Conservation (phyloP, 2,113 vertebrate species). For the Corydoras maculifer region DNA sequence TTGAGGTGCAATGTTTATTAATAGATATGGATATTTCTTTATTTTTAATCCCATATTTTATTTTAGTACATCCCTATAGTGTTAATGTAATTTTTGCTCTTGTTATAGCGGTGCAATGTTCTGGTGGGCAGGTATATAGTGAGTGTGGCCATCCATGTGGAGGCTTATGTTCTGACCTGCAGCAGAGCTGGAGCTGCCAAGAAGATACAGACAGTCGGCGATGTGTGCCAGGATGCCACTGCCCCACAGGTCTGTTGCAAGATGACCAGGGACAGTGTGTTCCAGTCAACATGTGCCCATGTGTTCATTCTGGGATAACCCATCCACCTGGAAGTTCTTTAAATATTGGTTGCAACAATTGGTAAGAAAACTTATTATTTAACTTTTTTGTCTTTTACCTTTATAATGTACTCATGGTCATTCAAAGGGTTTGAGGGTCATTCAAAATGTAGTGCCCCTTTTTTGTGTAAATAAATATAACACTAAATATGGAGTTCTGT, state of each 20-base stretch:
- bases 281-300: constrained; percentile 66
- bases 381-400: neutral
- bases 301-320: constrained; percentile 55
- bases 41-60: neutral
- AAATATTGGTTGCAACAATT: constrained; percentile 69
- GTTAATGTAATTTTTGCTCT: neutral
- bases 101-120: constrained; percentile 65
- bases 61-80: too few relatives aligned
- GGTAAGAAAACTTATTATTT: constrained; percentile 58
- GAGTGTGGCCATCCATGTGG: constrained; percentile 73
- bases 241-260: constrained; percentile 69
- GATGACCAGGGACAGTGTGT: constrained; percentile 76
- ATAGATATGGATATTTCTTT: neutral
- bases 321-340: constrained; percentile 58
- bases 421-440: too few relatives aligned
- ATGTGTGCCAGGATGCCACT: constrained; percentile 83
- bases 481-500: too few relatives aligned
- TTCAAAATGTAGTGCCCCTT: too few relatives aligned
- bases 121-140: constrained; percentile 74
- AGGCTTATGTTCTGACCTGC: constrained; percentile 64
- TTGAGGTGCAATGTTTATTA: too few relatives aligned
- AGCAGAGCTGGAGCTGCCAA: constrained; percentile 54
- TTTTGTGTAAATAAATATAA: too few relatives aligned
- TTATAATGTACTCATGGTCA: neutral
- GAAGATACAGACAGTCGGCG: constrained; percentile 11